These are phyloP conservation scores for Bufo gargarizans DNA, from an alignment of 2,113 vertebrate genomes.

Conservation along the genomic window DNA sequence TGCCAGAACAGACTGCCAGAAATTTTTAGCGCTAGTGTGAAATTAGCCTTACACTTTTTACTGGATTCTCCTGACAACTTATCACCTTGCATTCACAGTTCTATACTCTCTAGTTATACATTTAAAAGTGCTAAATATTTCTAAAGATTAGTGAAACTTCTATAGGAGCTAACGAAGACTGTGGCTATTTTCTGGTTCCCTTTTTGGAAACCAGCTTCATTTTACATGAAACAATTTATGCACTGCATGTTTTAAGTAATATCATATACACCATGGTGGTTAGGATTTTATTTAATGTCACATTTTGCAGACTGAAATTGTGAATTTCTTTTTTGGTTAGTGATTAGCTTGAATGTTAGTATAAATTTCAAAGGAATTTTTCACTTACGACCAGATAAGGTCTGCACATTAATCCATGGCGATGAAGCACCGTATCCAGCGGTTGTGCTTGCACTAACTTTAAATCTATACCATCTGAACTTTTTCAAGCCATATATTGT, in stretches of 20 bases:
- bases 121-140: too few relatives aligned
- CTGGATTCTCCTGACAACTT: too few relatives aligned
- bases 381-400: slow-evolving; percentile 88
- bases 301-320: too few relatives aligned
- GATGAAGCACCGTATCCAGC: slow-evolving; percentile 85
- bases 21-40: too few relatives aligned
- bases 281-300: not conserved
- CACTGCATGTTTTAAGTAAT: not conserved
- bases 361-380: not conserved
- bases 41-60: too few relatives aligned
- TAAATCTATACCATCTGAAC: slow-evolving; percentile 89
- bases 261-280: not conserved
- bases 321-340: not conserved
- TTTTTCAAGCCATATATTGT: slow-evolving; percentile 82
- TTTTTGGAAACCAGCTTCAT: not conserved
- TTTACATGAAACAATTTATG: not conserved
- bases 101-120: too few relatives aligned
- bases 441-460: slow-evolving; percentile 85
- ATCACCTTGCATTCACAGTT: too few relatives aligned
- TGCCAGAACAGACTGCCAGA: too few relatives aligned
- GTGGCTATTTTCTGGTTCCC: not conserved
- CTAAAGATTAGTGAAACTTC: not conserved
- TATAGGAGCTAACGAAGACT: not conserved
- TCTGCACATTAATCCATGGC: slow-evolving; percentile 80
- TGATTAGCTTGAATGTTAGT: slow-evolving; percentile 5